Percentiles rank a stretch among this genome's conserved stretches.
These are phyloP conservation scores for Coracopsis vasa DNA, from an alignment of 2,113 vertebrate genomes.

Conservation along the genomic window DNA sequence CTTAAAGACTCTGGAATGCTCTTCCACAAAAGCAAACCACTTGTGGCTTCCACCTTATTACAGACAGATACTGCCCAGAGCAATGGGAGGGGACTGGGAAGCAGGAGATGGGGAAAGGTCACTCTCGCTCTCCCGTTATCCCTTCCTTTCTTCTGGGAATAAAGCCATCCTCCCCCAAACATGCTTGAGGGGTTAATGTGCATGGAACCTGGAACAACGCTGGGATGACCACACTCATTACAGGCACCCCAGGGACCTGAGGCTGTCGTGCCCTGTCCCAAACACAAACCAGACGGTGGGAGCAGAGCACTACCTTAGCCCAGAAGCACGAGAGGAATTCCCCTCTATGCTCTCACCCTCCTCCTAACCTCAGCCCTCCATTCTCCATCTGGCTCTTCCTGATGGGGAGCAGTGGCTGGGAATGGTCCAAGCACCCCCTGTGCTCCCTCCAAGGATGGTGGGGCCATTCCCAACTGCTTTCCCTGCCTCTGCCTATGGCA, in stretches of 20 bases:
- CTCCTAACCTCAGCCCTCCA: not conserved
- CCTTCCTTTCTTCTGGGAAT: not conserved
- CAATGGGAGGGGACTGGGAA: not conserved
- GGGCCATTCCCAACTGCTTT: not conserved
- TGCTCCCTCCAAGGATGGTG: rapidly evolving
- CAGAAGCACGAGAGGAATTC: slow-evolving; percentile 64
- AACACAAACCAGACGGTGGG: slow-evolving; percentile 56
- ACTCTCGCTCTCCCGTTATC: not conserved
- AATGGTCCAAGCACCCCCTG: not conserved
- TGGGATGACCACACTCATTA: not conserved
- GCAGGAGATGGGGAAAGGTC: not conserved
- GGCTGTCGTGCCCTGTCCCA: not conserved
- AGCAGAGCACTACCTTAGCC: slow-evolving; percentile 58
- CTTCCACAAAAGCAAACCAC: not conserved
- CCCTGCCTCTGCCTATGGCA: not conserved
- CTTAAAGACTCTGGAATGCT: rapidly evolving
- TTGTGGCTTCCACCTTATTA: not conserved
- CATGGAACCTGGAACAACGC: not conserved
- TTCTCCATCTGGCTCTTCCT: not conserved
- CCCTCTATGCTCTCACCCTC: not conserved
- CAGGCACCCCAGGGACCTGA: not conserved
- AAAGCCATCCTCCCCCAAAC: not conserved
- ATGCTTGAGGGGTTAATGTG: rapidly evolving
- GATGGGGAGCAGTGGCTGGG: not conserved
- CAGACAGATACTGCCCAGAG: not conserved